These are phyloP conservation scores for Carlito syrichta DNA, from an alignment of 2,113 vertebrate genomes.

Conservation along the genomic window DNA sequence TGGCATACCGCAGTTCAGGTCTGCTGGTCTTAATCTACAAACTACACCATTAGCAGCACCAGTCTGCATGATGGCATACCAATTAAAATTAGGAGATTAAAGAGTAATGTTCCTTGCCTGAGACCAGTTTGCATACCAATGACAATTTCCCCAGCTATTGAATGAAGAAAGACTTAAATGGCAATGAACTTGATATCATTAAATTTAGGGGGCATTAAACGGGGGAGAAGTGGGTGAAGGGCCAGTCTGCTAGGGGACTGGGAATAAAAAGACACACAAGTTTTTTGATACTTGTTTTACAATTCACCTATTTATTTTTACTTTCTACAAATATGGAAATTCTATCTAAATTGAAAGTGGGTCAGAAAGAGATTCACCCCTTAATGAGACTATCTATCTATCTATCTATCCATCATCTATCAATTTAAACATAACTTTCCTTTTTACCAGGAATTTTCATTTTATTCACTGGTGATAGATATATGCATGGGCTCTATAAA, in stretches of 20 bases:
- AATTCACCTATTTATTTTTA: constrained; percentile 22
- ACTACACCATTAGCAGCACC: constrained; percentile 74
- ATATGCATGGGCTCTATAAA: constrained; percentile 2
- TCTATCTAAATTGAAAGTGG: constrained; percentile 4
- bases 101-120: constrained; percentile 77
- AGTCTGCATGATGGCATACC: constrained; percentile 68
- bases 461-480: neutral
- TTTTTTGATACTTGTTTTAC: constrained; percentile 10
- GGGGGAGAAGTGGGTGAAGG: neutral
- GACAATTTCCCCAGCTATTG: constrained; percentile 74
- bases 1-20: constrained; percentile 69
- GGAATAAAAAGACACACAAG: neutral
- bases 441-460: constrained; percentile 2
- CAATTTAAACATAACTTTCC: neutral
- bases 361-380: too few species aligned
- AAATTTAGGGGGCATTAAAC: constrained; percentile 61
- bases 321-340: constrained; percentile 8
- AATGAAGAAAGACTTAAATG: constrained; percentile 71
- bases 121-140: constrained; percentile 77
- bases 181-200: constrained; percentile 66
- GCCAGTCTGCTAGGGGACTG: neutral
- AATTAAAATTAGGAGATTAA: constrained; percentile 84
- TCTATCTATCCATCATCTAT: neutral
- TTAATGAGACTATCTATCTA: too few species aligned
- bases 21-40: constrained; percentile 82